Evolutionary conservation across 2,113 vertebrate genomes (phyloP).

Genomic region (Oncorhynchus kisutch): DNA sequence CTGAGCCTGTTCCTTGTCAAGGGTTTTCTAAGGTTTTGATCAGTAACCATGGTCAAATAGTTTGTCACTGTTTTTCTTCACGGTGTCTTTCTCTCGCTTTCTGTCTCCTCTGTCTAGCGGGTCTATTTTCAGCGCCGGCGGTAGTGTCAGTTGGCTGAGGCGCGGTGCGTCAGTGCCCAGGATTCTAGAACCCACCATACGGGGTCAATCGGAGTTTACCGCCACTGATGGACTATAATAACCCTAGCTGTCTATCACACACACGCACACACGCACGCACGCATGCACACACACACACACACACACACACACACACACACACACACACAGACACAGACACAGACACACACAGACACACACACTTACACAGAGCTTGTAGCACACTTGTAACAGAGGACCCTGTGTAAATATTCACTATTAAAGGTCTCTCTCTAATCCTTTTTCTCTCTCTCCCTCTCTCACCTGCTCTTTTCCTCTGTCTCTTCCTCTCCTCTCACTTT

Average conservation of each 20-base stretch:
- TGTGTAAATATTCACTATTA: background rate
- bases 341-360: constrained; percentile 15
- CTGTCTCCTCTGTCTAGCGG: constrained; percentile 12
- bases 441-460: background rate
- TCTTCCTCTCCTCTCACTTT: background rate
- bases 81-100: background rate
- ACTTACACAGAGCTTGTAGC: background rate
- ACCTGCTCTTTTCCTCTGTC: background rate
- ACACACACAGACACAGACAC: constrained; percentile 8
- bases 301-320: constrained; percentile 4
- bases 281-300: constrained; percentile 1
- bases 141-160: constrained; percentile 29
- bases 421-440: background rate
- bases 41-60: too few species aligned
- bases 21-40: too few species aligned
- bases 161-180: constrained; percentile 40
- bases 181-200: constrained; percentile 51
- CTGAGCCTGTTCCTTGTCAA: too few species aligned
- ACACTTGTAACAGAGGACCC: too few species aligned
- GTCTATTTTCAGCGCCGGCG: constrained; percentile 43
- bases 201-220: constrained; percentile 59
- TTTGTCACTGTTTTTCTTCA: background rate
- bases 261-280: background rate
- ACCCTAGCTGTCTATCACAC: constrained; percentile 61
- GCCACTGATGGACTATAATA: constrained; percentile 64